Evolutionary conservation across 2,113 vertebrate genomes (phyloP).

Genomic region (Antennarius striatus): DNA sequence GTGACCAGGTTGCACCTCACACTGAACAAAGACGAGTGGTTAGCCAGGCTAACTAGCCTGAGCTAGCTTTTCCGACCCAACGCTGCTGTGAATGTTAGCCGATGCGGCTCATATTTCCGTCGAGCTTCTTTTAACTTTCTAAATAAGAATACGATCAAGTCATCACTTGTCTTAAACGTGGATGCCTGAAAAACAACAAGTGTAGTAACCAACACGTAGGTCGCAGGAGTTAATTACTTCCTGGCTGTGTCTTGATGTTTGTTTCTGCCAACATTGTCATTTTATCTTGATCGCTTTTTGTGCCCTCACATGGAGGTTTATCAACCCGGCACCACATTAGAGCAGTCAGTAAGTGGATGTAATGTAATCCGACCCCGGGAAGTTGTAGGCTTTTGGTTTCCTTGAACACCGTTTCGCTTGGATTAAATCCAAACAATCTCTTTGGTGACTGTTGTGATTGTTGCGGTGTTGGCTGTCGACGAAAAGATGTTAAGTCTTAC

Average conservation of each 20-base stretch:
- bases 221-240: background rate
- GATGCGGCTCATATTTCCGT: constrained; percentile 24
- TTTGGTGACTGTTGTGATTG: background rate
- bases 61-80: constrained; percentile 10
- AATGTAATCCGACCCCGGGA: background rate
- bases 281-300: background rate
- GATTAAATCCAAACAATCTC: background rate
- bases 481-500: background rate
- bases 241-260: background rate
- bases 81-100: constrained; percentile 16
- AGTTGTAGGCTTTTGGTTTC: constrained; percentile 1
- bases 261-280: too few relatives aligned
- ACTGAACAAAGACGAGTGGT: constrained; percentile 64
- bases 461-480: background rate
- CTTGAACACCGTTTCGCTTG: background rate
- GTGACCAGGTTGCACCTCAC: background rate
- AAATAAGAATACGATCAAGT: background rate
- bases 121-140: background rate
- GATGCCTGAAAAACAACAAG: too few relatives aligned
- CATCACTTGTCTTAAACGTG: background rate
- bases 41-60: constrained; percentile 40
- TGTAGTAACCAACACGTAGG: background rate
- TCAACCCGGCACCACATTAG: background rate
- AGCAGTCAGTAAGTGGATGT: background rate
- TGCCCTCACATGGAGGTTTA: background rate